These are phyloP conservation scores for Andrena minutula DNA, from an alignment of 2,888 invertebrate species.

Conservation along the genomic window DNA sequence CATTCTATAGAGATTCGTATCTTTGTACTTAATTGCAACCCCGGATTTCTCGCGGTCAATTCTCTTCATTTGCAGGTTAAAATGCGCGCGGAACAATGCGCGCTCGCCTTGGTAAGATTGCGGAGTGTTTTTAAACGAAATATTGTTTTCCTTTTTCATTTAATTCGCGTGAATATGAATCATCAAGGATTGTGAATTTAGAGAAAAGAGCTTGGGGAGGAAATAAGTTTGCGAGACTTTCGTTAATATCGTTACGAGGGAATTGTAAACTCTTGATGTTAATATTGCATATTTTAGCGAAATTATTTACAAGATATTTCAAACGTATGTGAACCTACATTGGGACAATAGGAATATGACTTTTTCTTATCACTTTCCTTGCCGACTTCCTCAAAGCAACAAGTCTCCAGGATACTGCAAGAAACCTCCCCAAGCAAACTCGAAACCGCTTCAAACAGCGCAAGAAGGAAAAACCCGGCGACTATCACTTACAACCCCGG, in stretches of 20 bases:
- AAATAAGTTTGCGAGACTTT: no score
- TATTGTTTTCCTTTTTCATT: background rate
- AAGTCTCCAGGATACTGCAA: slow-evolving; percentile 15
- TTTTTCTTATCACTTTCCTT: background rate
- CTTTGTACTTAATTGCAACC: slow-evolving; percentile 11
- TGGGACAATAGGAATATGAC: background rate
- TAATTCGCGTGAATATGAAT: no score
- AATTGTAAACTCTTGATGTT: no score
- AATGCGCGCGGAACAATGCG: slow-evolving; percentile 5
- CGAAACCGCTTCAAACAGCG: slow-evolving; percentile 3
- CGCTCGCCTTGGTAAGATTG: background rate
- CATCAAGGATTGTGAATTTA: no score
- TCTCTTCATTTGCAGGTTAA: slow-evolving; percentile 1
- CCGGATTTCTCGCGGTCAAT: background rate
- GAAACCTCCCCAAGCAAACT: background rate
- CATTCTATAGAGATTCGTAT: background rate
- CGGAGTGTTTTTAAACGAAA: background rate
- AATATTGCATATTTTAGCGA: no score
- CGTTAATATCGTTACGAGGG: no score
- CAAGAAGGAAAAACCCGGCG: background rate
- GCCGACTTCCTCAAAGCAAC: slow-evolving; percentile 9
- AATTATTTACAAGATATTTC: no score
- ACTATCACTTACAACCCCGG: background rate
- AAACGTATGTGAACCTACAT: no score
- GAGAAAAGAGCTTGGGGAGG: no score